These are phyloP conservation scores for Cheilinus undulatus DNA, from an alignment of 2,113 vertebrate genomes.

Conservation along the genomic window DNA sequence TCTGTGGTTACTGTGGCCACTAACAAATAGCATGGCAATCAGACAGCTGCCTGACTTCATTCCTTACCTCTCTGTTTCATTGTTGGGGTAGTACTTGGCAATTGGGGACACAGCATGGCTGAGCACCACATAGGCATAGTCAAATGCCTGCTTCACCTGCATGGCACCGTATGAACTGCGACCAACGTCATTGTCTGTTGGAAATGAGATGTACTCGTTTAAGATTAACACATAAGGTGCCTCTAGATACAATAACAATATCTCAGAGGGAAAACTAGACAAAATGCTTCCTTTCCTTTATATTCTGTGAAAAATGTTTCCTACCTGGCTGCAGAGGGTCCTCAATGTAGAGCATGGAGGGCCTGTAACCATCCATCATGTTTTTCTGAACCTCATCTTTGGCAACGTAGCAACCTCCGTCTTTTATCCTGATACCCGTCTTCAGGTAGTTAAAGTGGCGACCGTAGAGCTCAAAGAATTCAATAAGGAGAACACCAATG, in stretches of 20 bases:
- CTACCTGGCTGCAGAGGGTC: conserved; percentile 97
- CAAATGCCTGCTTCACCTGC: conserved; percentile 99
- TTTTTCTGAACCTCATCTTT: conserved; percentile 98
- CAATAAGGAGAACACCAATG: conserved; percentile 97
- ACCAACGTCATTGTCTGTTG: conserved; percentile 94
- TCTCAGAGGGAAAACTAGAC: not conserved
- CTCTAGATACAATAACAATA: not conserved
- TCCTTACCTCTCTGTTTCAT: conserved; percentile 93
- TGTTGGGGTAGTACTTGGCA: conserved; percentile 96
- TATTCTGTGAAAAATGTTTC: not conserved
- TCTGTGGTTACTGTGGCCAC: too few relatives aligned
- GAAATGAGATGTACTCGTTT: conserved; percentile 2
- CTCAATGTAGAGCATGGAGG: conserved; percentile 98
- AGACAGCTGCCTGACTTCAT: not conserved
- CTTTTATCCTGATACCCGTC: conserved; percentile 98
- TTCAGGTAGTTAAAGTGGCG: conserved; percentile 99
- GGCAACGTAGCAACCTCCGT: conserved; percentile 96
- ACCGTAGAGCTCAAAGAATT: conserved; percentile 99
- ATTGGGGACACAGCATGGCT: conserved; percentile 95
- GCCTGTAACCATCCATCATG: conserved; percentile 97
- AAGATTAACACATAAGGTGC: not conserved
- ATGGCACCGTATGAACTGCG: conserved; percentile 99
- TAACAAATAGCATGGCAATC: too few relatives aligned
- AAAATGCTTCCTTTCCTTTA: not conserved
- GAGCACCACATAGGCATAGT: conserved; percentile 96